Evolutionary conservation across 2,888 invertebrate genomes (phyloP).

Genomic region (Ectobius pallidus): DNA sequence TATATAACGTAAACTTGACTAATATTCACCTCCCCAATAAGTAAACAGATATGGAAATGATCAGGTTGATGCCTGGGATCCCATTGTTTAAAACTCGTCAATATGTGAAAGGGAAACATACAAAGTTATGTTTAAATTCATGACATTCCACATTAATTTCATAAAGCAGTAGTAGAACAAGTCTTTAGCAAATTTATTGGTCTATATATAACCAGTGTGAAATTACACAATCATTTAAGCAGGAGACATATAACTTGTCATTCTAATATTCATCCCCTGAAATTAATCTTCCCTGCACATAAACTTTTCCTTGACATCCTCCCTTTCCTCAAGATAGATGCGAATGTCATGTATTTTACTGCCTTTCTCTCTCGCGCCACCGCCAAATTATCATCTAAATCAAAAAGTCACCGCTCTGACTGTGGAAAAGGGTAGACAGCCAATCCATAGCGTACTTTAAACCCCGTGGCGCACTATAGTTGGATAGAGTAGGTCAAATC

Average conservation of each 20-base stretch:
- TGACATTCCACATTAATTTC: no score
- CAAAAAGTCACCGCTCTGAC: not conserved
- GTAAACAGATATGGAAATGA: no score
- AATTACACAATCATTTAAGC: not conserved
- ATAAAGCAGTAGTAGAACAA: not conserved
- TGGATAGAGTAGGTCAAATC: not conserved
- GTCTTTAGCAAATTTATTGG: not conserved
- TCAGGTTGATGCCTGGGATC: no score
- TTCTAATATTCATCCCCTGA: not conserved
- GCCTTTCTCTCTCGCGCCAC: not conserved
- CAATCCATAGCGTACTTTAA: not conserved
- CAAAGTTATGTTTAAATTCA: no score
- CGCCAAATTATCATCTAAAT: slow-evolving; percentile 9
- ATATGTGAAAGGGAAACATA: no score
- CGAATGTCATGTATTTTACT: no score
- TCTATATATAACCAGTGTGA: not conserved
- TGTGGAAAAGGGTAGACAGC: not conserved
- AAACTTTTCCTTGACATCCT: not conserved
- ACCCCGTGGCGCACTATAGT: no score
- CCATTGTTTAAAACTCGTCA: no score
- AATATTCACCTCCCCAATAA: no score
- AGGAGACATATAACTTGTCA: slow-evolving; percentile 1
- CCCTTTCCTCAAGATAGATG: not conserved
- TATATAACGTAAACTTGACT: no score
- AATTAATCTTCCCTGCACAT: not conserved